Conservation (phyloP, 2,888 invertebrate genomes). For the Bhutanitis thaidina region DNA sequence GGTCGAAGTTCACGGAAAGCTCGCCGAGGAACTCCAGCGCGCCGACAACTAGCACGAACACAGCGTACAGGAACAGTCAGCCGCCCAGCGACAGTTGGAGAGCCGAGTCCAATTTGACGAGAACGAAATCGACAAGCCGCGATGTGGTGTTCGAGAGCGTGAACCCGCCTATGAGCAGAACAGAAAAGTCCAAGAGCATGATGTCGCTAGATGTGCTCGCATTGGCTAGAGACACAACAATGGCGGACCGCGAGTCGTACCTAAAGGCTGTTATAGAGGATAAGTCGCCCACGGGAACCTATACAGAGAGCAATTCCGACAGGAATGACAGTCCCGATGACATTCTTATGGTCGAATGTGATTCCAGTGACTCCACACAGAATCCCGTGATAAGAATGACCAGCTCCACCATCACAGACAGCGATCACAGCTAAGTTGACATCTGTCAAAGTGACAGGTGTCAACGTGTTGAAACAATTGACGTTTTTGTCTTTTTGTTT, state of each 20-base stretch:
- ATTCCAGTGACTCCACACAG: slow-evolving; percentile 69
- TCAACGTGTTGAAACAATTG: no score
- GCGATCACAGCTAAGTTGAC: slow-evolving; percentile 60
- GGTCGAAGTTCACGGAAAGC: slow-evolving; percentile 64
- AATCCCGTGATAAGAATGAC: slow-evolving; percentile 74
- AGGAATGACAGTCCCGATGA: slow-evolving; percentile 71
- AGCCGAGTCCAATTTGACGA: slow-evolving; percentile 46
- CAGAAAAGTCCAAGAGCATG: slow-evolving; percentile 71
- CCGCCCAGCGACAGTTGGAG: slow-evolving; percentile 58
- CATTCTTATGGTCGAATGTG: slow-evolving; percentile 71
- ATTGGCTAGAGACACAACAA: slow-evolving; percentile 60
- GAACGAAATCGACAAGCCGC: slow-evolving; percentile 60
- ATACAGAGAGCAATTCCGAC: slow-evolving; percentile 71
- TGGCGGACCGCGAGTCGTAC: slow-evolving; percentile 67
- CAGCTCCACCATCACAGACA: slow-evolving; percentile 65
- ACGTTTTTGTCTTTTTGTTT: no score
- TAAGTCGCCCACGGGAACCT: slow-evolving; percentile 68
- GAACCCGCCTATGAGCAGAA: slow-evolving; percentile 54
- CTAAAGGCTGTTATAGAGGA: slow-evolving; percentile 73
- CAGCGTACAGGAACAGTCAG: slow-evolving; percentile 35
- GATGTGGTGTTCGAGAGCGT: slow-evolving; percentile 57
- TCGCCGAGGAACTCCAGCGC: slow-evolving; percentile 63
- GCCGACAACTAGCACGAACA: slow-evolving; percentile 61
- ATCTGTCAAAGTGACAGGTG: neutral
- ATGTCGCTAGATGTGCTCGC: slow-evolving; percentile 71